Base-by-base conservation (phyloP, 1,140 invertebrate genomes). In the Anastatus disparis region DNA sequence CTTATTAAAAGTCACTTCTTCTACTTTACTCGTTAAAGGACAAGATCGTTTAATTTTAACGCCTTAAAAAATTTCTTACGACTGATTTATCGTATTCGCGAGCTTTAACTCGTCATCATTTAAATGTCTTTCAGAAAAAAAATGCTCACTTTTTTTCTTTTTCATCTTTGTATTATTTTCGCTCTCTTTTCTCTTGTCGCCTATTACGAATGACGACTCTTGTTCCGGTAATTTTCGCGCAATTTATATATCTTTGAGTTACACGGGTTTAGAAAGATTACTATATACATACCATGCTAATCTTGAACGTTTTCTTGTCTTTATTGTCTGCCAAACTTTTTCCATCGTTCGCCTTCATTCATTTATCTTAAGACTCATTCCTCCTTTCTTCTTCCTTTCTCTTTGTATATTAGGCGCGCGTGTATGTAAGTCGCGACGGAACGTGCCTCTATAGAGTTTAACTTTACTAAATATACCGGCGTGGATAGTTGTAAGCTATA, bases 1-100 rank as follows among this genome's bases (percentile, higher is more conserved):
- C 75, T 79, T 79, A 78, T 77, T 78, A 79, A 77, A 76, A 78
- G 75, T 77, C 74, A 77, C 77, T 78, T 76, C 70, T 71, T 70
- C 59, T 71, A 64, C 59, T 74, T 73, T 76, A 74, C 62, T 75
- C 73, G 72, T 62, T 66, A 75, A 55, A 74, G 74, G 75, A 70
- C 69, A 78, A n/a, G n/a, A n/a, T n/a, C n/a, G n/a, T n/a, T n/a
- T n/a, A n/a, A n/a, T n/a, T n/a, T n/a, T n/a, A n/a, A n/a, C n/a
- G n/a, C n/a, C n/a, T n/a, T n/a, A n/a, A n/a, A n/a, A n/a, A n/a
- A n/a, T n/a, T n/a, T n/a, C n/a, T n/a, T n/a, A n/a, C n/a, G n/a
- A n/a, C n/a, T n/a, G n/a, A n/a, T n/a, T n/a, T n/a, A n/a, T n/a
- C n/a, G n/a, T n/a, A n/a, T n/a, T n/a, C n/a, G n/a, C n/a, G n/a